Base-by-base conservation (phyloP, 92 coral and sea anemone species). In the Porites divaricata region DNA sequence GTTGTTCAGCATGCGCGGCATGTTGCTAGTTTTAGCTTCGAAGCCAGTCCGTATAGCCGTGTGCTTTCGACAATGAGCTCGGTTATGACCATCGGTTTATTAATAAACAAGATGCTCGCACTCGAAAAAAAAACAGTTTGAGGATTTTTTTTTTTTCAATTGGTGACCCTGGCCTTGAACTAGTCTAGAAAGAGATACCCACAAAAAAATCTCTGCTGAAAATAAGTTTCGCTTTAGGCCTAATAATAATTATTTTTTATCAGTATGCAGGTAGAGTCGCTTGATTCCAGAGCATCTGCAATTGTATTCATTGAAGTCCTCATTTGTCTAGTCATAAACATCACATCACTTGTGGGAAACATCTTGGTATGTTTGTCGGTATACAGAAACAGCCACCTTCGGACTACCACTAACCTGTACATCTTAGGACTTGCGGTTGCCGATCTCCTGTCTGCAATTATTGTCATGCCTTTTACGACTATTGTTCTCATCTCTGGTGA, bases 331-430 rank as follows among this genome's bases (percentile, higher is more conserved):
- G 50, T 70, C 15, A 52, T 81, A 16, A 28, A 67, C 50, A 45
- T 81, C 56, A 70, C 67, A 24, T 24, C 76, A 3, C 78, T 81
- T 1, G n/a, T 26, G n/a, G 85, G 85, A 6, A 81, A 81, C 67
- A 23, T 67, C 10, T 23, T 69, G 35, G 85, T 81, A 21, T 81
- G 78, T 28, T 21, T 69, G 41, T 51, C 85, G 3, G 85, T 81
- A 4, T 70, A 69, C 54, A 67, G 85, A 53, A 81, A 81, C 67
- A 4, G 24, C 13, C 85, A 68, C 5, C 25, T 81, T 1, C 67
- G 85, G 14, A 52, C 78, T 35, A 81, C 21, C 15, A 65, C 84
- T 17, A 80, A 67, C 61, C 28, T 80, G 16, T 81, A 69, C 53
- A 69, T 80, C 25, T 23, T 80, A 8, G 65, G 65, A 10, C 72